phyloP scores from a whole-genome alignment of 2,797 vertebrate genomes.

The Phataginus tetradactyla region DNA sequence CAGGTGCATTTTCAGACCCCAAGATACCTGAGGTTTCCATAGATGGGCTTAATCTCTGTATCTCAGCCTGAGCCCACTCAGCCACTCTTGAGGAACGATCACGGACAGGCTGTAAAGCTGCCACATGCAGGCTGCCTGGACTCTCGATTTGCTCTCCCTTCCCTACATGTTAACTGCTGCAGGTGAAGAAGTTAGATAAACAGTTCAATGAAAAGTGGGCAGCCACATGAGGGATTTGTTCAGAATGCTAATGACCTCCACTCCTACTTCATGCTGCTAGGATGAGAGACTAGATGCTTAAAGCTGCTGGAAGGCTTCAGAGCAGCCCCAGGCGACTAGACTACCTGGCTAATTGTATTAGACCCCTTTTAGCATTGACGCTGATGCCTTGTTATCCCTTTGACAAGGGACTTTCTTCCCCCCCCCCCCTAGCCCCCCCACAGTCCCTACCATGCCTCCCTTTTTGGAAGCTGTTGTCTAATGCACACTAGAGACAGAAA shows the following conservation, averaged over 20 bases:
- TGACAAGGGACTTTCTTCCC: not conserved
- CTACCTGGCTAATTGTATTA: not conserved
- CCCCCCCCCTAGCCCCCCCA: too few species aligned
- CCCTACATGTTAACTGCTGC: not conserved
- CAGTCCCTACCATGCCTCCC: not conserved
- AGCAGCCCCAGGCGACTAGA: not conserved
- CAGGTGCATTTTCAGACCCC: not conserved
- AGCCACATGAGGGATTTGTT: not conserved
- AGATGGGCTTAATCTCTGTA: not conserved
- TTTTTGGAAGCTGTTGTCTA: not conserved
- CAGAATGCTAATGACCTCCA: not conserved
- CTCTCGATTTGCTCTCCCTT: not conserved
- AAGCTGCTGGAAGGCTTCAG: not conserved
- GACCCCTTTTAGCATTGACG: not conserved
- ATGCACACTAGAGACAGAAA: not conserved
- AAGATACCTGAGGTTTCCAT: not conserved
- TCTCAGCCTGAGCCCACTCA: not conserved
- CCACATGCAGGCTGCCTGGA: not conserved
- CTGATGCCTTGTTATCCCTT: not conserved
- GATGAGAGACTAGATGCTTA: not conserved
- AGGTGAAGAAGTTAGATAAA: conserved; percentile 2
- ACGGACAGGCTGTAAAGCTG: not conserved
- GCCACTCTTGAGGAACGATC: not conserved
- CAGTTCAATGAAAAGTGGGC: not conserved
- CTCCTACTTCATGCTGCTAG: not conserved